phyloP scores from a whole-genome alignment of 1,140 invertebrate genomes.

The Euwallacea fornicatus region DNA sequence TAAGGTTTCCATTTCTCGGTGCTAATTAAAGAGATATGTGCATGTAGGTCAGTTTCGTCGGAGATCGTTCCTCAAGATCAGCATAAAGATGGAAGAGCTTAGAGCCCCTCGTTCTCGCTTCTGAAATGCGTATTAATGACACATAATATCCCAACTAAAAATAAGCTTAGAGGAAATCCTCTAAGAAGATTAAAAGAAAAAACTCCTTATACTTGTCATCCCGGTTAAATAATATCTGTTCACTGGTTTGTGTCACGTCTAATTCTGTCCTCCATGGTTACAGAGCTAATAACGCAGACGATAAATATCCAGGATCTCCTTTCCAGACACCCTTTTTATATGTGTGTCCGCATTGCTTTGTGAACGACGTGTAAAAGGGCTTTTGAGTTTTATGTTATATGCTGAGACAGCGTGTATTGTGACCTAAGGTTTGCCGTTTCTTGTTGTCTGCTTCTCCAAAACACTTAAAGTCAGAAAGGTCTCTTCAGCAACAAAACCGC shows the following conservation, averaged over 20 bases:
- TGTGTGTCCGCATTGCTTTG: not conserved
- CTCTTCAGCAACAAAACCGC: too few species aligned
- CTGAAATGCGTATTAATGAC: too few species aligned
- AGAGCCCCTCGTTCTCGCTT: too few species aligned
- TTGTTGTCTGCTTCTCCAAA: too few species aligned
- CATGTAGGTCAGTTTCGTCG: too few species aligned
- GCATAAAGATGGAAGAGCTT: too few species aligned
- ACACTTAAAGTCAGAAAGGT: too few species aligned
- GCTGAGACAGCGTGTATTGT: too few species aligned
- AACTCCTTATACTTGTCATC: constrained; percentile 25
- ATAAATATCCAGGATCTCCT: constrained; percentile 23
- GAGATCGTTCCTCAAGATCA: too few species aligned
- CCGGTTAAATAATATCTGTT: constrained; percentile 24
- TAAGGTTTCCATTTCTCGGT: not conserved
- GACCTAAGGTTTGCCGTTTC: too few species aligned
- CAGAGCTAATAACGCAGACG: constrained; percentile 18
- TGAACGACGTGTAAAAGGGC: not conserved
- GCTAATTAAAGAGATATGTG: too few species aligned
- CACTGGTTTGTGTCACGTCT: constrained; percentile 23
- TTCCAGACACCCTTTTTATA: constrained; percentile 24
- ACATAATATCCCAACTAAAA: not conserved
- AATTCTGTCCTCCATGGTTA: constrained; percentile 25
- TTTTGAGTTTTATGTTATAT: too few species aligned
- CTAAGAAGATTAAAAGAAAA: constrained; percentile 25
- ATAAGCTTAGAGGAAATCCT: constrained; percentile 14